phyloP scores from a whole-genome alignment of 2,888 invertebrate genomes.

The Tipula lateralis region DNA sequence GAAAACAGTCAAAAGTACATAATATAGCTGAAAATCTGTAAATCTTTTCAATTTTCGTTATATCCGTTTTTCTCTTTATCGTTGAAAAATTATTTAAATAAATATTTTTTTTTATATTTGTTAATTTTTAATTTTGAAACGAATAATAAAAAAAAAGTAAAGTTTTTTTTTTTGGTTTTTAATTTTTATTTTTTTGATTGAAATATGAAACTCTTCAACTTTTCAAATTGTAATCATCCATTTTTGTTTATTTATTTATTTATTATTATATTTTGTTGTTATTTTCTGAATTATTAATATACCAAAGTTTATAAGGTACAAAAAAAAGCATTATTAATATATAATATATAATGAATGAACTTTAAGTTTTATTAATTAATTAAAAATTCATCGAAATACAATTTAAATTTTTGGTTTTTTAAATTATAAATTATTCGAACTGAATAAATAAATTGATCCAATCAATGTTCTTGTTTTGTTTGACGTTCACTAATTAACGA shows the following conservation, averaged over 20 bases:
- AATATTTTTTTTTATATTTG: neutral
- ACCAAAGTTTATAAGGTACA: neutral
- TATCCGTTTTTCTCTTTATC: neutral
- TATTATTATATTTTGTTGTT: neutral
- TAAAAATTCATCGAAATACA: neutral
- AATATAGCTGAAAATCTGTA: neutral
- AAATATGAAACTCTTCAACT: neutral
- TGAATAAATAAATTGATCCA: neutral
- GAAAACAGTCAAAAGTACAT: neutral
- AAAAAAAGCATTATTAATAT: neutral
- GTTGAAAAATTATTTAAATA: neutral
- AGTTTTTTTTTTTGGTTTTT: neutral
- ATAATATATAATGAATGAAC: neutral
- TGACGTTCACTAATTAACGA: neutral
- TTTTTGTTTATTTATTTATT: constrained; percentile 12
- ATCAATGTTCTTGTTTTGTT: neutral
- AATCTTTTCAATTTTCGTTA: neutral
- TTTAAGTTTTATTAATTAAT: constrained; percentile 11
- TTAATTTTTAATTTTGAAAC: neutral
- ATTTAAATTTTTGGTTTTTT: neutral
- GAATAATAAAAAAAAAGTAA: neutral
- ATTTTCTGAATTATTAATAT: neutral
- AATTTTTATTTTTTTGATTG: neutral
- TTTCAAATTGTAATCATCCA: neutral
- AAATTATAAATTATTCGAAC: neutral